Base-by-base conservation (phyloP, 2,888 invertebrate species). In the Thelaira solivaga region DNA sequence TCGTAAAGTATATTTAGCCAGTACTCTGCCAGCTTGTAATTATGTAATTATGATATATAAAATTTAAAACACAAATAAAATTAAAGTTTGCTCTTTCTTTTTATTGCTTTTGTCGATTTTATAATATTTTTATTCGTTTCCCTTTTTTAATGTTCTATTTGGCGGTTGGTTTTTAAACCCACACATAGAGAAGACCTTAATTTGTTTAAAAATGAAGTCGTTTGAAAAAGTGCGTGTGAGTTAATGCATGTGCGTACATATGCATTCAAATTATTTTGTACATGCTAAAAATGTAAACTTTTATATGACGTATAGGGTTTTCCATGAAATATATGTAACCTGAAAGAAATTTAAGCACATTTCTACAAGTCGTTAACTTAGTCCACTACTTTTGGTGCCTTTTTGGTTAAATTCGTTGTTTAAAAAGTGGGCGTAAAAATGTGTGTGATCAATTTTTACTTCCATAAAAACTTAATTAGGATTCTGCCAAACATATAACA, bases 21-120 rank as follows among this genome's bases (percentile, higher is more conserved):
- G 43, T 16, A 43, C 55, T 39, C 18, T 47, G 16, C 26, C 80
- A 79, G 57, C 83, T 71, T 59, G 81, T 81, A 79, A 80, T 85
- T 82, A 86, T 83, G 81, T 85, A 84, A 86, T 84, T 81, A 82
- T 77, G 81, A 80, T 84, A 86, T 85, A 81, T 81, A 85, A 84
- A 82, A 84, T 86, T 82, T 82, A 83, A 83, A 82, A 84, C 83
- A 85, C 84, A 83, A 82, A 84, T 84, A 86, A 85, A 85, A 82
- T 84, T 81, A 79, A 84, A 81, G 80, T 47, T 64, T 18, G 11
- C 36, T 59, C 26, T 11, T 67, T 55, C 61, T 61, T n/a, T n/a
- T n/a, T 36, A n/a, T 73, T 20, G 59, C 59, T 45, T 22, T 34
- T 71, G 29, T 61, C 29, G 20, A 51, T 31, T 41, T 47, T n/a